Conservation (phyloP, 2,113 vertebrate genomes). For the Acanthochromis polyacanthus region DNA sequence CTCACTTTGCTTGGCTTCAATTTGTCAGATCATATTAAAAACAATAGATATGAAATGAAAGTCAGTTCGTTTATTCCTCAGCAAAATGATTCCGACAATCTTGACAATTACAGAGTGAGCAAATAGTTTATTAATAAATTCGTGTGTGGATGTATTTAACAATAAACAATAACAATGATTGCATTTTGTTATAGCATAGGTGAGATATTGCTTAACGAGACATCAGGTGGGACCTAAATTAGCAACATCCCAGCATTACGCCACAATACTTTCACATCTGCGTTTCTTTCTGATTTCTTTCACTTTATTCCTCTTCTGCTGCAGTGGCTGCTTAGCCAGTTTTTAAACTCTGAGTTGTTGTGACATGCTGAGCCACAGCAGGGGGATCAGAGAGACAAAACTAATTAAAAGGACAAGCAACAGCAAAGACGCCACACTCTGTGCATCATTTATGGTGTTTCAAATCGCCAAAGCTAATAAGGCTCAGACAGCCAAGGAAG, state of each 20-base stretch:
- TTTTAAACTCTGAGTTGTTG: conserved; percentile 12
- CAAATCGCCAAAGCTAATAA: conserved; percentile 37
- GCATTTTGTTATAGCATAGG: background rate
- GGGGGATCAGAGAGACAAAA: conserved; percentile 27
- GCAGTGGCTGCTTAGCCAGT: background rate
- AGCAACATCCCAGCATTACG: background rate
- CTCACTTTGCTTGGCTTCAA: too few relatives aligned
- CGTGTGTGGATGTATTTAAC: background rate
- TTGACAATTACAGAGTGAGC: too few relatives aligned
- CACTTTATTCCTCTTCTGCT: background rate
- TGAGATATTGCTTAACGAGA: background rate
- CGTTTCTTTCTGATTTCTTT: conserved; percentile 14
- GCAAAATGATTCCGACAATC: too few relatives aligned
- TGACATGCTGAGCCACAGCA: conserved; percentile 33
- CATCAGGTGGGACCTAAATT: conserved; percentile 4
- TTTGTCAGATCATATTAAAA: too few relatives aligned
- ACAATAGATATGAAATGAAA: too few relatives aligned
- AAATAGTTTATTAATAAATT: background rate
- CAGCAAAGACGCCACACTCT: background rate
- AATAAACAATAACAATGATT: background rate
- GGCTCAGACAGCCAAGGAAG: background rate
- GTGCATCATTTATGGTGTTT: conserved; percentile 32
- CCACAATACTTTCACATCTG: conserved; percentile 10
- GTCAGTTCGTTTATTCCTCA: too few relatives aligned
- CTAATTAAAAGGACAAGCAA: conserved; percentile 34